phyloP scores from a whole-genome alignment of 2,113 vertebrate species.

The Bufo gargarizans region DNA sequence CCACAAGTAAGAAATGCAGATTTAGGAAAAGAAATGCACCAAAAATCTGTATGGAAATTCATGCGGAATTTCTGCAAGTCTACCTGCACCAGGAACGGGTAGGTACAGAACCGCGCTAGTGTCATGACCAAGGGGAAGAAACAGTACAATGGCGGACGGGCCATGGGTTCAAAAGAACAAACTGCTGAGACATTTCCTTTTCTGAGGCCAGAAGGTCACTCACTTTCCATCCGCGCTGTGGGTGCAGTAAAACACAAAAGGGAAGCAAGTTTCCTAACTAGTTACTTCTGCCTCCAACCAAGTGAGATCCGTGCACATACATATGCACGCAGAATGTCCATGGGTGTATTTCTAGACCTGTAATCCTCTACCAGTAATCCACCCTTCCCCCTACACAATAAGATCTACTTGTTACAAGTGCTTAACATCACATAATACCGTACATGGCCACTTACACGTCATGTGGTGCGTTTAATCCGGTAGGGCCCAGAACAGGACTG shows the following conservation, averaged over 20 bases:
- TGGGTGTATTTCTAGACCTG: neutral
- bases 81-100: too few relatives aligned
- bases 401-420: constrained; percentile 23
- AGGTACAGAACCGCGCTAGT: too few relatives aligned
- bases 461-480: neutral
- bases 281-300: neutral
- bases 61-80: too few relatives aligned
- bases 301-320: neutral
- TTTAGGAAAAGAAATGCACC: too few relatives aligned
- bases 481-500: neutral
- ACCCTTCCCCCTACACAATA: constrained; percentile 19
- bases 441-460: neutral
- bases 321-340: neutral
- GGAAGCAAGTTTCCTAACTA: neutral
- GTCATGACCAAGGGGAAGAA: neutral
- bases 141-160: neutral
- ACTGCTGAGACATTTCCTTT: neutral
- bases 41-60: too few relatives aligned
- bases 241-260: neutral
- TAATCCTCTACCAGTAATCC: constrained; percentile 31
- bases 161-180: neutral
- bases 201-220: neutral
- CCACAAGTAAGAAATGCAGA: too few relatives aligned
- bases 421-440: constrained; percentile 10
- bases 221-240: neutral